Percentiles rank a stretch among this genome's conserved stretches.
phyloP scores from a whole-genome alignment of 2,888 invertebrate genomes.

The Drosophila austrosaltans region DNA sequence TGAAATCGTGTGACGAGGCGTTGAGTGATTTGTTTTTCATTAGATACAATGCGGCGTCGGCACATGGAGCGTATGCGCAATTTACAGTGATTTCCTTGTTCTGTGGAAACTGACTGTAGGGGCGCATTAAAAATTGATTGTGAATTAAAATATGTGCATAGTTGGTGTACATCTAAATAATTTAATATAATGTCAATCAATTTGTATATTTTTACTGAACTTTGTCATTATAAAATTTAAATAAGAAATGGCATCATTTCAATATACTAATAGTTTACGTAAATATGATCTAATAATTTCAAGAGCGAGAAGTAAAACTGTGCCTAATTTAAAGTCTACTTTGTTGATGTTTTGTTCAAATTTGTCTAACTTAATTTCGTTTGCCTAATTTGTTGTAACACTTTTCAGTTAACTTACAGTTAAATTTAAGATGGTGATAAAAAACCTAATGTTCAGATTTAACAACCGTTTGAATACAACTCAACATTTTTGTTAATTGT shows the following conservation, averaged over 20 bases:
- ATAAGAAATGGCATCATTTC: background rate
- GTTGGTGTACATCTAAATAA: slow-evolving; percentile 9
- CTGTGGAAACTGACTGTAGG: background rate
- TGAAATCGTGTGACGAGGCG: slow-evolving; percentile 25
- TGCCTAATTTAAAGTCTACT: too few species aligned
- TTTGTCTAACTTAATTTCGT: too few species aligned
- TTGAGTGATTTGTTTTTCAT: slow-evolving; percentile 65
- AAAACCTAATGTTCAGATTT: background rate
- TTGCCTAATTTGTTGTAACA: too few species aligned
- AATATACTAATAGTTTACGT: background rate
- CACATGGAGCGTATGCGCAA: slow-evolving; percentile 49
- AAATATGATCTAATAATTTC: background rate
- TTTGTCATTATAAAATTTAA: background rate
- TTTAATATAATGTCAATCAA: slow-evolving; percentile 35
- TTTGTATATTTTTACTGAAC: background rate
- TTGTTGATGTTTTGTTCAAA: too few species aligned
- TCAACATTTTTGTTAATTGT: background rate
- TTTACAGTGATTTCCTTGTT: slow-evolving; percentile 32
- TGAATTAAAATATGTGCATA: slow-evolving; percentile 24
- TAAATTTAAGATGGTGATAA: background rate
- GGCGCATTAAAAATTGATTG: slow-evolving; percentile 37
- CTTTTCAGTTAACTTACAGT: background rate
- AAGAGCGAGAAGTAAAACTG: background rate
- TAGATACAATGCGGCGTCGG: slow-evolving; percentile 32
- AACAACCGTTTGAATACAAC: background rate